phyloP scores from a whole-genome alignment of 2,113 vertebrate species.

The Clarias batrachus region DNA sequence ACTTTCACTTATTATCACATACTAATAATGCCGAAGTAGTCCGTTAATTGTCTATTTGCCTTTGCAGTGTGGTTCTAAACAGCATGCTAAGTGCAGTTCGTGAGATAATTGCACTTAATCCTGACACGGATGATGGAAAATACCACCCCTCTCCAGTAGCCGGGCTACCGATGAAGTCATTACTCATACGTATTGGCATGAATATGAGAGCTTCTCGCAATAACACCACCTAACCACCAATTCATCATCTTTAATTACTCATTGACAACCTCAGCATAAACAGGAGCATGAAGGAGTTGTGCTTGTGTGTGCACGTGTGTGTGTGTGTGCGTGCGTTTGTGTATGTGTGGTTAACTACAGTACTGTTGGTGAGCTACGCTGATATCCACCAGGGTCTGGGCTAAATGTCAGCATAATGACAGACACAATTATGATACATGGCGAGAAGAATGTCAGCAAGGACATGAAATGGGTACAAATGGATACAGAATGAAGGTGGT shows the following conservation, averaged over 20 bases:
- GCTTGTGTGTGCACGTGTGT: slow-evolving; percentile 50
- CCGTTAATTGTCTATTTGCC: background rate
- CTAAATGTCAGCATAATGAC: slow-evolving; percentile 63
- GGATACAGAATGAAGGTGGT: slow-evolving; percentile 36
- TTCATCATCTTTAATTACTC: slow-evolving; percentile 76
- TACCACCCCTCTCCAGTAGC: slow-evolving; percentile 12
- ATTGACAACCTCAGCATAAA: slow-evolving; percentile 48
- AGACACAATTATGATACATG: slow-evolving; percentile 64
- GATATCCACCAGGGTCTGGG: slow-evolving; percentile 46
- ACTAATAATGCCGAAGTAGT: background rate
- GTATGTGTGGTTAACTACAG: slow-evolving; percentile 61
- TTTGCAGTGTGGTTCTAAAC: background rate
- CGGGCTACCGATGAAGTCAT: slow-evolving; percentile 77
- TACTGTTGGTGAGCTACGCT: slow-evolving; percentile 49
- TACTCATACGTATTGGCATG: slow-evolving; percentile 70
- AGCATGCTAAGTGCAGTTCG: background rate
- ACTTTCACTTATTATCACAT: no score
- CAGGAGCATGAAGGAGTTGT: background rate
- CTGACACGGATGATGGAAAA: slow-evolving; percentile 19
- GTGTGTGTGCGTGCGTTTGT: slow-evolving; percentile 16
- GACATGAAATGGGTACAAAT: slow-evolving; percentile 60
- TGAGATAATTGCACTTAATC: slow-evolving; percentile 1
- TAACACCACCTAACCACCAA: slow-evolving; percentile 58
- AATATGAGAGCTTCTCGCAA: slow-evolving; percentile 69
- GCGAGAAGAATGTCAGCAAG: slow-evolving; percentile 62